Base-by-base conservation (phyloP, 2,888 invertebrate genomes). In the Lepas anatifera region DNA sequence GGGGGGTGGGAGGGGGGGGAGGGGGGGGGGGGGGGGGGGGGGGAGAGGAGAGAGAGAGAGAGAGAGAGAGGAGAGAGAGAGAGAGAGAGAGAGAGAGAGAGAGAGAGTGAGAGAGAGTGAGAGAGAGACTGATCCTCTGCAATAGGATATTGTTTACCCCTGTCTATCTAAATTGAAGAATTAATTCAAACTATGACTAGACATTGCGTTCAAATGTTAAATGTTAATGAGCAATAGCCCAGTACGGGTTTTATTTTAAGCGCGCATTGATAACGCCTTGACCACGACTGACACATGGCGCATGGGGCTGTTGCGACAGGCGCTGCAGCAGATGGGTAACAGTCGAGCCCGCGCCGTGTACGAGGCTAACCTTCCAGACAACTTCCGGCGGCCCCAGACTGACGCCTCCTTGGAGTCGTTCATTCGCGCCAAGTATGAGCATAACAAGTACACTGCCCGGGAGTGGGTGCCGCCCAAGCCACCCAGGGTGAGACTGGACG, bases 391-490 rank as follows among this genome's bases (percentile, higher is more conserved):
- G 74, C 98, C 99, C 3, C 97, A 95, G 80, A 92, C 89, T 73
- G 96, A 96, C 80, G 88, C 92, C 69, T 89, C 92, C 22, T 83
- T 99, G 64, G 99, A 99, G 80, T 89, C 90, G 70, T 99, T 99
- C 81, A 95, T 99, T 76, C 86, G 98, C 74, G 93, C 95, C 73
- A 99, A 99, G 82, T 99, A 99, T 80, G 99, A 99, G 81, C 92
- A 94, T 79, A 98, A 96, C 83, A 96, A 97, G 80, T 99, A 96
- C 80, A 92, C 97, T 77, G 97, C 97, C n/a, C 87, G 80, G 76
- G 97, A 97, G 82, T 97, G 95, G 95, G 91, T 96, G 68, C 92
- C 90, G 52, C 92, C 92, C 22, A 84, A 89, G 10, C 81, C 89
- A 75, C 92, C 93, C 8, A 91, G 92, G 66, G 66, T 66, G 25